Percentiles rank a stretch among this genome's conserved stretches.
phyloP scores from a whole-genome alignment of 1,140 invertebrate genomes.

The Drosophila malerkotliana region DNA sequence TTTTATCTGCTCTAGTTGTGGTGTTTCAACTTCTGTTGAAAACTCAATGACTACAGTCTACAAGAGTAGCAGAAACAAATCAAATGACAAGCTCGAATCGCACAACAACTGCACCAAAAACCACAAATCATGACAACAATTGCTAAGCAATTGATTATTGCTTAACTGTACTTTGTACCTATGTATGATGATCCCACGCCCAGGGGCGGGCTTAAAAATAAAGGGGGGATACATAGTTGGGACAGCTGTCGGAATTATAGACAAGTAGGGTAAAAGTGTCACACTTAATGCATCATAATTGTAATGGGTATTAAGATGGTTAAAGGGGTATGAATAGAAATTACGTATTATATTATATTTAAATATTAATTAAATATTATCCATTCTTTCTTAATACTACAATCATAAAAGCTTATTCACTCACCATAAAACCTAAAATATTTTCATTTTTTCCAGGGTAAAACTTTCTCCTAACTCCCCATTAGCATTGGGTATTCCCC shows the following conservation, averaged over 20 bases:
- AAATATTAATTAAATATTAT: too few species aligned
- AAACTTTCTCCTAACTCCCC: background rate
- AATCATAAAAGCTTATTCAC: too few species aligned
- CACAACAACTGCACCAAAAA: slow-evolving; percentile 34
- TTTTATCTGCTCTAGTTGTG: slow-evolving; percentile 62
- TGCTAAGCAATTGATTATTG: slow-evolving; percentile 76
- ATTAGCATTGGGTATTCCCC: background rate
- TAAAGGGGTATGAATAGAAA: background rate
- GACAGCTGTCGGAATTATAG: slow-evolving; percentile 40
- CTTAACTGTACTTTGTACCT: slow-evolving; percentile 75
- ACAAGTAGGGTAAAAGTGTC: slow-evolving; percentile 38
- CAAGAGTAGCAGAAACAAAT: slow-evolving; percentile 47
- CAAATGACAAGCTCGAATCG: slow-evolving; percentile 49
- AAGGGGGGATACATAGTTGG: slow-evolving; percentile 1
- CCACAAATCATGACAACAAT: slow-evolving; percentile 53
- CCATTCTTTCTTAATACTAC: too few species aligned
- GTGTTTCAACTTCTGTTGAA: slow-evolving; percentile 72
- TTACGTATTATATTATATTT: too few species aligned
- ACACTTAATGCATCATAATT: slow-evolving; percentile 49
- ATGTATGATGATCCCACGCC: slow-evolving; percentile 62
- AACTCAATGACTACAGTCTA: slow-evolving; percentile 56
- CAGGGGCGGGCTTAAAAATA: background rate
- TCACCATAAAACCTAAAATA: too few species aligned
- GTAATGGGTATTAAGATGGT: slow-evolving; percentile 7
- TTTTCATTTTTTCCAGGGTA: slow-evolving; percentile 13